These are phyloP conservation scores for Chiroxiphia lanceolata DNA, from an alignment of 2,797 vertebrate species.

Conservation along the genomic window DNA sequence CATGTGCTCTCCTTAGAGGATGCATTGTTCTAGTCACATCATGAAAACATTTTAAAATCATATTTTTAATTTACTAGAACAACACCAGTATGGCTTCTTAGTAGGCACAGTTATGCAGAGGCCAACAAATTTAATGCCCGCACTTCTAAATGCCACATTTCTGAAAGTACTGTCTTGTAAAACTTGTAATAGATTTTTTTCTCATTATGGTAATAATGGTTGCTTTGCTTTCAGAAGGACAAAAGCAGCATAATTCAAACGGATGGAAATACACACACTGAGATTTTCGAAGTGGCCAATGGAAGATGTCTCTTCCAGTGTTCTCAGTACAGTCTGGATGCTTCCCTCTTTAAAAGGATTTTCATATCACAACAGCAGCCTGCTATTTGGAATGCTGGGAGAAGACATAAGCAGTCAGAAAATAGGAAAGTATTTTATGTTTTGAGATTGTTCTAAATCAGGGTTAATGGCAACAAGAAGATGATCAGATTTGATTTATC, in stretches of 20 bases:
- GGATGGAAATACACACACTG: not conserved
- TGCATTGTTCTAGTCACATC: not conserved
- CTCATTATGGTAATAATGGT: not conserved
- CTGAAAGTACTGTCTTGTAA: not conserved
- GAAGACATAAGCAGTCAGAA: not conserved
- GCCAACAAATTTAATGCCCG: not conserved
- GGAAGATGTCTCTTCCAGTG: not conserved
- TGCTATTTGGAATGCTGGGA: not conserved
- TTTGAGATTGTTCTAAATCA: not conserved
- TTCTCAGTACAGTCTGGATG: not conserved
- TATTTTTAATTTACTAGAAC: not conserved
- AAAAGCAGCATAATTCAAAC: not conserved
- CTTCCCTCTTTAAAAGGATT: not conserved
- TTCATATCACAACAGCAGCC: not conserved
- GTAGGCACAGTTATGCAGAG: not conserved
- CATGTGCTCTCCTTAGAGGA: not conserved
- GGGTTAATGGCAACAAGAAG: not conserved
- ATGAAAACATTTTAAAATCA: not conserved
- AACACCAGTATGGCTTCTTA: not conserved
- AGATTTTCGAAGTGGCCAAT: not conserved
- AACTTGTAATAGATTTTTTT: not conserved
- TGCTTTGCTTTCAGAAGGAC: not conserved
- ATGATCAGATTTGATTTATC: not conserved
- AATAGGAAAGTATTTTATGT: not conserved
- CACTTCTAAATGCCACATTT: not conserved